Percentiles rank a stretch among this genome's conserved stretches.
These are phyloP conservation scores for Notolepis coatsorum DNA, from an alignment of 2,797 vertebrate species.

Conservation along the genomic window DNA sequence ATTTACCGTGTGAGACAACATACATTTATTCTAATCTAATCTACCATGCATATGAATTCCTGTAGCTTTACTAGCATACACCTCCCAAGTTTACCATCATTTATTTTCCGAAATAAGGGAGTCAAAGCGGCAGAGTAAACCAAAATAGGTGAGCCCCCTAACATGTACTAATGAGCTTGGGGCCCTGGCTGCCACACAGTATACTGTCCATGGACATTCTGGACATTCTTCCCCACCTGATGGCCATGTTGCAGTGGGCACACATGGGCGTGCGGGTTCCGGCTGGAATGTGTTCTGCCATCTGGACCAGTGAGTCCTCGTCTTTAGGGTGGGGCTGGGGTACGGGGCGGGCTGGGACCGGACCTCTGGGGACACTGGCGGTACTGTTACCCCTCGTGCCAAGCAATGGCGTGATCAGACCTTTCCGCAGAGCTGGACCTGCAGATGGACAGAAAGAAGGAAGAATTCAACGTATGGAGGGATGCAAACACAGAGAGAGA, in stretches of 20 bases:
- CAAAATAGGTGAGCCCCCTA: no score
- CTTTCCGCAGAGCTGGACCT: constrained; percentile 51
- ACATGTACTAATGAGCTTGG: no score
- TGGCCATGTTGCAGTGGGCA: constrained; percentile 91
- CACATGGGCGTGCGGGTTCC: constrained; percentile 97
- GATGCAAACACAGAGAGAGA: not conserved
- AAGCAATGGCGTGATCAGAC: constrained; percentile 75
- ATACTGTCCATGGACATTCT: no score
- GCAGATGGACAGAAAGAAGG: not conserved
- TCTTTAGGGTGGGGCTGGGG: constrained; percentile 82
- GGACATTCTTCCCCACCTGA: constrained; percentile 85
- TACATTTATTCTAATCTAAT: no score
- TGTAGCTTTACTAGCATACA: no score
- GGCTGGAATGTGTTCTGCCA: constrained; percentile 94
- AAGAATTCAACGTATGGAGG: not conserved
- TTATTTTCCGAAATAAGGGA: no score
- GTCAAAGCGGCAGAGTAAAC: no score
- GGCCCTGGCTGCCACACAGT: no score
- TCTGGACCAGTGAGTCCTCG: constrained; percentile 91
- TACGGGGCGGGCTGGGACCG: constrained; percentile 55
- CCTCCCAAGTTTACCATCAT: no score
- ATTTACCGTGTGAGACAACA: no score
- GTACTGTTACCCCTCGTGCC: constrained; percentile 81
- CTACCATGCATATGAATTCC: no score
- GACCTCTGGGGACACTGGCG: constrained; percentile 37